Base-by-base conservation (phyloP, 1,140 invertebrate species). In the Stenopsyche tienmushanensis region DNA sequence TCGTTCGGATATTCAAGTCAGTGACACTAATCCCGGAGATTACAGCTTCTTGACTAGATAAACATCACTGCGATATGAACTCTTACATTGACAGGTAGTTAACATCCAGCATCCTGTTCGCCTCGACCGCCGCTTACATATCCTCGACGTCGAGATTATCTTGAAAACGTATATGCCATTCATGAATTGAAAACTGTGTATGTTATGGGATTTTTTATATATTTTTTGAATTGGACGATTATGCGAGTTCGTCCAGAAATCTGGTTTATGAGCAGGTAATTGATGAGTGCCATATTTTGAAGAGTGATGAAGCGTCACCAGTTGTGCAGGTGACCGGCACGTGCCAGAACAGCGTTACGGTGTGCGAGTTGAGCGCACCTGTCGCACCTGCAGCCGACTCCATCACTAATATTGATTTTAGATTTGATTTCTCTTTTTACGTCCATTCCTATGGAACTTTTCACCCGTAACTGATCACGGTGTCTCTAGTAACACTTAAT, bases 281-380 rank as follows among this genome's bases (percentile, higher is more conserved):
- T 13, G 29, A 34, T 34, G 29, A 34, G 29, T n/a, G n/a, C n/a
- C n/a, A n/a, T n/a, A 13, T 34, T 34, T 34, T 13, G 29, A 13
- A 13, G 13, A 13, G 5, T 34, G 29, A 13, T 34, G 29, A 34
- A 34, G 29, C 29, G 13, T 34, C 29, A 34, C 29, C 29, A 13
- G 29, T 7, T 5, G 29, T 13, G 29, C 29, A 34, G 29, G 29
- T 34, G 29, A 34, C 29, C 5, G 29, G 5, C 29, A 52, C 18
- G 18, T 52, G 49, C 49, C 49, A 23, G 15, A 23, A 18, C 23
- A 21, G 20, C 54, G 54, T 39, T 29, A 58, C 54, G 54, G 54
- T 34, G 20, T 20, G 54, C 54, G 10, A 41, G 18, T 42, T 24
- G 54, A 58, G 18, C 5, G 29, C 54, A 58, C 54, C 54, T 58